Evolutionary conservation across 2,113 vertebrate species (phyloP), one percentile per base, ranked within the genome.

Genomic region (Turnix velox): DNA sequence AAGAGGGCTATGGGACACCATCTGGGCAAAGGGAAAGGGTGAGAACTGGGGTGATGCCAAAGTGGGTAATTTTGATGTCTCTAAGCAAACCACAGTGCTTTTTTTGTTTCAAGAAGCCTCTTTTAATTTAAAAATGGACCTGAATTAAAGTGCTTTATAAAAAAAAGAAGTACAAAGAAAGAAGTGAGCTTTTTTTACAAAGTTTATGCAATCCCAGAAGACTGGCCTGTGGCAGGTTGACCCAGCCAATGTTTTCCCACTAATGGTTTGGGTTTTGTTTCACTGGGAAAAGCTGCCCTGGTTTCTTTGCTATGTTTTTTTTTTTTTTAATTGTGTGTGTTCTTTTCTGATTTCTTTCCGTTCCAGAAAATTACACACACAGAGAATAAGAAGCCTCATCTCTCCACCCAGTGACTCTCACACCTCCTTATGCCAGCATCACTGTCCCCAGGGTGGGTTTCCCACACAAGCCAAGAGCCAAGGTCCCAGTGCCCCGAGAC

Each of bases 241-340:
- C 95, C 95, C 78, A 92, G 84, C 74, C 87, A 85, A 22, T 31
- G 58, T 61, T 87, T 95, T 95, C 82, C 78, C 78, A 76, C 84
- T 65, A 28, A 69, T 42, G 23, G 31, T 90, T 83, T 92, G 74
- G 62, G 81, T 31, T 91, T 89, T 68, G 49, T 87, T 84, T 79
- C 78, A 40, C 78, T 48, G 78, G 49, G 66, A 80, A 79, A 87
- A 92, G 45, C 27, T 54, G 57, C 45, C 52, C 42, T 43, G n/a
- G 15, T 73, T 78, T 89, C 71, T 89, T 68, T 88, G 86, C 46
- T 81, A 39, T 0, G 4, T 22, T n/a, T 5, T 2, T 17, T 23
- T 37, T 22, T 14, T 12, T 80, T 40, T 28, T 9, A n/a, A n/a
- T n/a, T n/a, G n/a, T n/a, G n/a, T 14, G 49, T 33, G 31, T 39